These are phyloP conservation scores for Caenorhabditis wallacei DNA, from an alignment of 2,888 invertebrate species.

Conservation along the genomic window DNA sequence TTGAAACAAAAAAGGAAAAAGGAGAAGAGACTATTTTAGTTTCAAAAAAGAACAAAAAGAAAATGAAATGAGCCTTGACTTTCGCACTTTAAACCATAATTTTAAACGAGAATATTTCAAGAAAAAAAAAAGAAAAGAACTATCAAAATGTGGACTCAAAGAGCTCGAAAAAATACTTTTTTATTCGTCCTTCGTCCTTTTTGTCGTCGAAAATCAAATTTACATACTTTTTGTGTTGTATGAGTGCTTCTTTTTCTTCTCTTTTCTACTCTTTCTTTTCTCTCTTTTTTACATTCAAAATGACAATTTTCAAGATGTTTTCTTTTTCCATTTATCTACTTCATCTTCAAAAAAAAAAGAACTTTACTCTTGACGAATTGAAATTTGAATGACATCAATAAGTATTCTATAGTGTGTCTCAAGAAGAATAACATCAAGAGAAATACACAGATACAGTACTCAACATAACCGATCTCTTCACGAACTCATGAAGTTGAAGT, in stretches of 20 bases:
- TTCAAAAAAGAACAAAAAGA: neutral
- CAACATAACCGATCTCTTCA: no score
- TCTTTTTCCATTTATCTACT: constrained; percentile 11
- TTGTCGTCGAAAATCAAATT: constrained; percentile 60
- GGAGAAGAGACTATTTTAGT: neutral
- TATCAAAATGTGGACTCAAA: constrained; percentile 11
- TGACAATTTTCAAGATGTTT: constrained; percentile 16
- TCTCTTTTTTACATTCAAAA: constrained; percentile 44
- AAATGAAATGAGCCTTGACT: constrained; percentile 20
- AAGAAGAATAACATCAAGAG: no score
- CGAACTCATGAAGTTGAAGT: no score
- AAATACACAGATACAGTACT: no score
- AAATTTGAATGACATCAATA: no score
- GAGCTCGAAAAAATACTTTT: constrained; percentile 11
- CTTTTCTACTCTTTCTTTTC: constrained; percentile 4
- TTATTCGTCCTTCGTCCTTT: constrained; percentile 9
- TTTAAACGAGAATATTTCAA: constrained; percentile 1
- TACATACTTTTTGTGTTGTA: constrained; percentile 56
- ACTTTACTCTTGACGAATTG: no score
- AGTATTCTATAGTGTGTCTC: neutral
- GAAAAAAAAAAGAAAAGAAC: neutral
- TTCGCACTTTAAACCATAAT: constrained; percentile 11
- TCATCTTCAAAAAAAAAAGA: neutral
- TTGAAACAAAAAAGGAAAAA: neutral
- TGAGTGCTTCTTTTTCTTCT: constrained; percentile 29